Evolutionary conservation across 2,113 vertebrate species (phyloP).

Genomic region (Isichthys henryi): DNA sequence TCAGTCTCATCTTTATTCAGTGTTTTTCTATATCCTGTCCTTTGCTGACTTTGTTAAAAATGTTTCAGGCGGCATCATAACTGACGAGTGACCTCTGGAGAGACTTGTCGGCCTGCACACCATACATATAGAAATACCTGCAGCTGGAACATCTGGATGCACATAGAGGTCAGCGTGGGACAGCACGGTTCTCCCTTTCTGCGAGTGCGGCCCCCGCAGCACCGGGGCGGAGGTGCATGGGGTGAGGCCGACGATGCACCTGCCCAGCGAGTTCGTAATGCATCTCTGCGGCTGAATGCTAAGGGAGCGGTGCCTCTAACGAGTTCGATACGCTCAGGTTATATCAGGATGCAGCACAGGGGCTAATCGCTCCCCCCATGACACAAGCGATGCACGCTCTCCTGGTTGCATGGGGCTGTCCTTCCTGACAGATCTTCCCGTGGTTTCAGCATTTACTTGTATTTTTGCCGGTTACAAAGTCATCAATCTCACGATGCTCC

Average conservation of each 20-base stretch:
- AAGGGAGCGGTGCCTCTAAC: not conserved
- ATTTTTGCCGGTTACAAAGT: too few relatives aligned
- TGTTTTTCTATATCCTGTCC: not conserved
- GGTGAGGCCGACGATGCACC: not conserved
- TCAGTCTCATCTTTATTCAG: not conserved
- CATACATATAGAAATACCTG: not conserved
- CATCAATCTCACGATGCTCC: not conserved
- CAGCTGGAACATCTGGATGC: not conserved
- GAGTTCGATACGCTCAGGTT: not conserved
- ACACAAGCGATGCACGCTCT: not conserved
- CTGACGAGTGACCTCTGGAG: constrained; percentile 25
- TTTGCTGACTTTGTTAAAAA: constrained; percentile 30
- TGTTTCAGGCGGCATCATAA: not conserved
- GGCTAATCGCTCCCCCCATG: not conserved
- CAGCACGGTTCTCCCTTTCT: not conserved
- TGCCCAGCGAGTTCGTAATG: not conserved
- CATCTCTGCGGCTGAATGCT: not conserved
- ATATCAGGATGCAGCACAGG: not conserved
- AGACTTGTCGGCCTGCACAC: not conserved
- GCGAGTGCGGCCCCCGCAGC: not conserved
- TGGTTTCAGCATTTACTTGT: not conserved
- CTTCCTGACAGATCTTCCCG: not conserved
- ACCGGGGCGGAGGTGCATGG: not conserved
- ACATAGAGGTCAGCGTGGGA: not conserved
- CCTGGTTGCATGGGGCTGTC: not conserved